Percentiles rank a stretch among this genome's conserved stretches.
These are phyloP conservation scores for Cydia splendana DNA, from an alignment of 1,140 invertebrate species.

Conservation along the genomic window DNA sequence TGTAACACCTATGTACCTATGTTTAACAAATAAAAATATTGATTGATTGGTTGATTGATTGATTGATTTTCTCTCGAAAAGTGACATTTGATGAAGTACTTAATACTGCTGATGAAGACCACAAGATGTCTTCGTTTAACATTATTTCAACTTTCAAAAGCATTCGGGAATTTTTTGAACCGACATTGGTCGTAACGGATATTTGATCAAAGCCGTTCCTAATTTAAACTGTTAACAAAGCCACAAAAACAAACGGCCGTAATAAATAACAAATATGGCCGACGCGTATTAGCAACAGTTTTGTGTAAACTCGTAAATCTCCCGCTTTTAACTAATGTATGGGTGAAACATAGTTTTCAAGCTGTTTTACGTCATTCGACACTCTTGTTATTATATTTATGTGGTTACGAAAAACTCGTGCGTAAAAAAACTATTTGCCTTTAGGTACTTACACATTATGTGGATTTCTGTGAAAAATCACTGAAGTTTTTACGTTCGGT, in stretches of 20 bases:
- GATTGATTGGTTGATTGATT: no score
- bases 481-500: no score
- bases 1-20: no score
- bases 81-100: no score
- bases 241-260: conserved; percentile 7
- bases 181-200: neutral
- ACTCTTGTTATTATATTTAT: neutral
- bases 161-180: neutral
- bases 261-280: conserved; percentile 17
- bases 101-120: no score
- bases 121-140: no score
- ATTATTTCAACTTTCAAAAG: no score
- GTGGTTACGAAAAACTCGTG: neutral
- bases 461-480: no score
- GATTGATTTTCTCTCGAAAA: no score
- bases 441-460: no score
- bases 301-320: conserved; percentile 10
- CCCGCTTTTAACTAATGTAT: neutral
- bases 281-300: neutral
- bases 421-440: no score
- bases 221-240: conserved; percentile 5
- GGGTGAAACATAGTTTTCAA: neutral
- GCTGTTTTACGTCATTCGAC: conserved; percentile 9
- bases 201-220: neutral
- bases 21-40: no score